Evolutionary conservation across 92 coral and sea anemone species (phyloP), one percentile per base, ranked within the genome.

Genomic region (Pocillopora grandis): DNA sequence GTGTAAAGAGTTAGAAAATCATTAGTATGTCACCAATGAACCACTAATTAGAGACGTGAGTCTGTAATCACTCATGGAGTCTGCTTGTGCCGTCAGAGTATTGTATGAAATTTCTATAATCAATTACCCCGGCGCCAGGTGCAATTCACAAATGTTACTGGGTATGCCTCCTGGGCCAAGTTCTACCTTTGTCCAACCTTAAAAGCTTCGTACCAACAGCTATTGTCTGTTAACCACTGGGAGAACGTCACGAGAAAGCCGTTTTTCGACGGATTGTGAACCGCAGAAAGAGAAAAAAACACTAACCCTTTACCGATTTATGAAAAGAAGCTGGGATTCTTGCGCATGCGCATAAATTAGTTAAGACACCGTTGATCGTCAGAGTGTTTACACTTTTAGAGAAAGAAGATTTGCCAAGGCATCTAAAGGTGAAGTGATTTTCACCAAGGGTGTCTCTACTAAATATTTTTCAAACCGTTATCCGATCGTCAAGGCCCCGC

Each of bases 261-360:
- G 56, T 63, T 73, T 83, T 63, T 60, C 48, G 70, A 27, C 71
- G 70, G 52, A n/a, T 83, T 74, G 64, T 61, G 75, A 74, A 62
- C 86, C 86, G 67, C 31, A 66, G 61, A 65, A 68, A 82, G 42
- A 36, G 42, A 11, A 36, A 16, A 70, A 70, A 70, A 14, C 75
- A 36, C 67, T 58, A 76, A 27, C 71, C 84, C 56, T 79, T 37
- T 58, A 37, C 66, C 15, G 72, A 10, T 62, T 33, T 60, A 19
- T 59, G 75, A 89, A 77, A 59, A 66, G 72, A 75, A 77, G 74
- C 65, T 23, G 62, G 86, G 76, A 19, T 31, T 10, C 58, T 42
- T 82, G 95, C 98, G 98, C 98, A 94, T 94, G 98, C 98, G 98
- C 98, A 93, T n/a, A 74, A 49, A 71, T 75, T 76, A 76, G 66